Evolutionary conservation across 2,888 invertebrate genomes (phyloP), one percentile per base, ranked within the genome.

Genomic region (Temnothorax rugatulus): DNA sequence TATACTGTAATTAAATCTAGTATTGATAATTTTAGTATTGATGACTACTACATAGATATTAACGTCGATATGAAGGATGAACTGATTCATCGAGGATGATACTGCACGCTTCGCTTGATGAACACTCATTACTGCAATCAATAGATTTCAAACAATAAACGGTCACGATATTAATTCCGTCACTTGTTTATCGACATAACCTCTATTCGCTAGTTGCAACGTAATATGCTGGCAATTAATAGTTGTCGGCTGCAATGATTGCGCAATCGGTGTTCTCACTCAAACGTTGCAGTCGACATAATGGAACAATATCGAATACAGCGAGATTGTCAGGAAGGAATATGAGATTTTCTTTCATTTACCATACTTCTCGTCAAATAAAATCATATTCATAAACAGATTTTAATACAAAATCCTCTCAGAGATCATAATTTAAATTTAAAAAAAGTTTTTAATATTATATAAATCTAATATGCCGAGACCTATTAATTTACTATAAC

Each of bases 61-160:
- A 21, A 57, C 18, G 13, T 59, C 34, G 44, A 57, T 18, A 25
- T n/a, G 18, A 71, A 79, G 47, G 5, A 25, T 59, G 59, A 50
- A 81, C 73, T 73, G 73, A 81, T 71, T 79, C 71, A 69, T 79
- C 34, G 15, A 21, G 44, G 38, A 79, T 59, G 47, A 79, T 38
- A 34, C 34, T 69, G 25, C 21, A 41, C 8, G 68, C 34, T 71
- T 18, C 34, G 73, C 59, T 73, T 50, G 59, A 73, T 50, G 59
- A 73, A 59, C 59, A 34, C 34, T 77, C 41, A 77, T 77, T 77
- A 73, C 18, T 25, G 59, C 59, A 59, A 81, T 81, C 79, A 47
- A 59, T 81, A 81, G 73, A 81, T 59, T 73, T 73, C 79, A 59
- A 81, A 73, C 73, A 81, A 81, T 73, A 59, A 81, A 81, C 38